A percentile compares a stretch with the other conserved stretches of the same genome.
Evolutionary conservation across 1,140 invertebrate species (phyloP).

Genomic region (Nylanderia fulva): DNA sequence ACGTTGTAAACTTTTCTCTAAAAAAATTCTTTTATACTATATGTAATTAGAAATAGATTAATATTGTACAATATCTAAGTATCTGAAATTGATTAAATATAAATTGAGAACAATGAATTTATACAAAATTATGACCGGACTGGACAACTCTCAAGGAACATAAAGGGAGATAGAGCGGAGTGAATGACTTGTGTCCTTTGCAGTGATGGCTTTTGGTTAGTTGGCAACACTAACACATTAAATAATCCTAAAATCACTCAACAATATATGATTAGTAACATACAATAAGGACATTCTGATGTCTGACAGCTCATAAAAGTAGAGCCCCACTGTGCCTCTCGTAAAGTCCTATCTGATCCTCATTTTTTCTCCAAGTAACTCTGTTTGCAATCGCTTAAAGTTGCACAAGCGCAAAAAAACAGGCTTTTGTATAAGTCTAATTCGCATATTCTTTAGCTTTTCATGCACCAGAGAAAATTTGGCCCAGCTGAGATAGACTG

Average conservation of each 20-base stretch:
- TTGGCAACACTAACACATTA: slow-evolving; percentile 85
- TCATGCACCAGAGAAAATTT: slow-evolving; percentile 66
- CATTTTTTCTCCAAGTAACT: slow-evolving; percentile 9
- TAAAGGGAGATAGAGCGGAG: slow-evolving; percentile 80
- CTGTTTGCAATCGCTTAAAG: slow-evolving; percentile 37
- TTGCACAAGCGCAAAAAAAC: slow-evolving; percentile 62
- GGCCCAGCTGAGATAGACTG: neutral
- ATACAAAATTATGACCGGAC: neutral
- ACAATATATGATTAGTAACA: slow-evolving; percentile 84
- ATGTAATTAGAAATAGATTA: neutral
- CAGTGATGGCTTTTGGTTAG: slow-evolving; percentile 84
- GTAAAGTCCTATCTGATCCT: neutral
- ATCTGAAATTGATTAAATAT: slow-evolving; percentile 4
- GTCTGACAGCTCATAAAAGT: slow-evolving; percentile 51
- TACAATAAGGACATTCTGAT: slow-evolving; percentile 74
- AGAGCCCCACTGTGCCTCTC: neutral
- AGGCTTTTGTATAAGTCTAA: slow-evolving; percentile 48
- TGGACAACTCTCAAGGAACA: slow-evolving; percentile 53
- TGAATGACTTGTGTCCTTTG: slow-evolving; percentile 84
- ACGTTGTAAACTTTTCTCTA: neutral
- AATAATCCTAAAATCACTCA: slow-evolving; percentile 85
- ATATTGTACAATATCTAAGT: slow-evolving; percentile 1
- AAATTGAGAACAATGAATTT: slow-evolving; percentile 14
- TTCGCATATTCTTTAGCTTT: slow-evolving; percentile 53
- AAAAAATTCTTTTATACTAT: neutral